These are phyloP conservation scores for Lacerta bilineata DNA, from an alignment of 2,797 vertebrate species.

Conservation along the genomic window DNA sequence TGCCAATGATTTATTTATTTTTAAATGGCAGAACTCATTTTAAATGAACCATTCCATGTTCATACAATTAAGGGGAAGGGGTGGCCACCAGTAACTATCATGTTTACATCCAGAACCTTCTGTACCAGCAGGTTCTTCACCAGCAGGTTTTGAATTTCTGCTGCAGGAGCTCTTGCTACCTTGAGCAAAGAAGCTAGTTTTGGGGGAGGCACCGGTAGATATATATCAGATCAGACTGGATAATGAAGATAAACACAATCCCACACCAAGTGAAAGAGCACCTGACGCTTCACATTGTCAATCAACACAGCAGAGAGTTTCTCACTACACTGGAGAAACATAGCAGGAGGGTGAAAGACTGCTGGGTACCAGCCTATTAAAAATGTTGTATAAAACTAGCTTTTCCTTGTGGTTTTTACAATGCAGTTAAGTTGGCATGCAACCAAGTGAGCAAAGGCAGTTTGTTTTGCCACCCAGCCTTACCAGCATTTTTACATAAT, in stretches of 20 bases:
- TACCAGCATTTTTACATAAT: not conserved
- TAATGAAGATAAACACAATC: slow-evolving; percentile 47
- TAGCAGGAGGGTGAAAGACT: slow-evolving; percentile 1
- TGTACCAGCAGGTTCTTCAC: not conserved
- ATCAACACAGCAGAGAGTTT: not conserved
- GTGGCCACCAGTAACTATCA: not conserved
- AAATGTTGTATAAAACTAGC: slow-evolving; percentile 16
- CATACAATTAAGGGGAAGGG: not conserved
- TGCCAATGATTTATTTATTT: not conserved
- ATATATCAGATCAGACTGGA: slow-evolving; percentile 39
- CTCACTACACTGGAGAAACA: not conserved
- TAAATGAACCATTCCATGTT: not conserved
- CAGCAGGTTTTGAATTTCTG: slow-evolving; percentile 23
- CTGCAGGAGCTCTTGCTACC: slow-evolving; percentile 27
- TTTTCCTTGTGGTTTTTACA: not conserved
- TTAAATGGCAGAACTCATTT: not conserved
- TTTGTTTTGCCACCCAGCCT: not conserved
- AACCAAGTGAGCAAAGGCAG: not conserved
- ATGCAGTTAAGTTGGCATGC: not conserved
- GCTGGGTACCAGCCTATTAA: slow-evolving; percentile 25
- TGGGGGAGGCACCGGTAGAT: slow-evolving; percentile 25
- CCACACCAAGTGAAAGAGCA: slow-evolving; percentile 19
- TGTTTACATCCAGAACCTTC: not conserved
- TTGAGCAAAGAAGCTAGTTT: slow-evolving; percentile 29
- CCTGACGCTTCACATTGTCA: slow-evolving; percentile 41